Conservation (phyloP, 2,888 invertebrate genomes). For the Drosophila trichaetosa region DNA sequence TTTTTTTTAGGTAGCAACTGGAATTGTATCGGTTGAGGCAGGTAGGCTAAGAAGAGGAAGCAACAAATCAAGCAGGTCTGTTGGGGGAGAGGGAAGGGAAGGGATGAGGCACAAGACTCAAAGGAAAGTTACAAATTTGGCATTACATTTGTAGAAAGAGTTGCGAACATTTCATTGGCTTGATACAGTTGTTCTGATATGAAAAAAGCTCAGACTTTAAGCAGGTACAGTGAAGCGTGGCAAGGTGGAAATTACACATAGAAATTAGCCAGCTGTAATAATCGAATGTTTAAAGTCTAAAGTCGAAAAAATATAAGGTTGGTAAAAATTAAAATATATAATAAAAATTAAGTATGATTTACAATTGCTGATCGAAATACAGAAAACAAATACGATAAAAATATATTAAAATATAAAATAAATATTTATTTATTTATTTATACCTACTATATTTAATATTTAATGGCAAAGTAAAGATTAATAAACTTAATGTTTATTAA, state of each 20-base stretch:
- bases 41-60: not conserved
- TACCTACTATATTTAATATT: not conserved
- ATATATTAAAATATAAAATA: not conserved
- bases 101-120: not conserved
- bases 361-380: too few relatives aligned
- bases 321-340: not conserved
- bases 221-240: not conserved
- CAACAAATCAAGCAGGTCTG: not conserved
- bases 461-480: not conserved
- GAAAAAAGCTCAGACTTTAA: not conserved
- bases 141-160: not conserved
- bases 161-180: not conserved
- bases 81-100: not conserved
- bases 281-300: not conserved
- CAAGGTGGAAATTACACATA: not conserved
- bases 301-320: too few relatives aligned
- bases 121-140: not conserved
- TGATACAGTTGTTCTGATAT: not conserved
- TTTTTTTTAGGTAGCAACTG: constrained; percentile 21
- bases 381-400: too few relatives aligned
- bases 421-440: too few relatives aligned
- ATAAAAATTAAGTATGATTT: too few relatives aligned
- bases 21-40: constrained; percentile 2
- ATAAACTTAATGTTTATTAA: constrained; percentile 22
- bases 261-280: not conserved